A percentile compares a stretch with the other conserved stretches of the same genome.
These are phyloP conservation scores for Drosophila obscura DNA, from an alignment of 1,140 invertebrate genomes.

Conservation along the genomic window DNA sequence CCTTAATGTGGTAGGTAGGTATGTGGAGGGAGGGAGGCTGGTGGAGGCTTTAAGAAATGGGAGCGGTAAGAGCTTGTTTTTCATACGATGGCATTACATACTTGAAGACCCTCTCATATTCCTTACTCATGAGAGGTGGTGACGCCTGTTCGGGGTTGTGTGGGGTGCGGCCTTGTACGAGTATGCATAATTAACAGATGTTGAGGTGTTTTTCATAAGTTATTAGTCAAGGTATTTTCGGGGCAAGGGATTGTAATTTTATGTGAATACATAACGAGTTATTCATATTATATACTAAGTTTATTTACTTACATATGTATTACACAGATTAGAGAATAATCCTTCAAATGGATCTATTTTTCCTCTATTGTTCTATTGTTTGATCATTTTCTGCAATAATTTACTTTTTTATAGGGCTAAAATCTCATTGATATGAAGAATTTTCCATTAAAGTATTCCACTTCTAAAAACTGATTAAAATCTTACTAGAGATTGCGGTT, in stretches of 20 bases:
- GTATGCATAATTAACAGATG: slow-evolving; percentile 15
- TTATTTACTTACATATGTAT: too few species aligned
- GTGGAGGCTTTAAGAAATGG: background rate
- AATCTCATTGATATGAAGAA: too few species aligned
- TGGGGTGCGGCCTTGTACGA: slow-evolving; percentile 17
- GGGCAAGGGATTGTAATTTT: background rate
- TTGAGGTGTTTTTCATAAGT: slow-evolving; percentile 2
- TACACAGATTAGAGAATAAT: too few species aligned
- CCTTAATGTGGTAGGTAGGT: slow-evolving; percentile 1
- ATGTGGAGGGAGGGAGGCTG: too few species aligned
- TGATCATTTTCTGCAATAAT: too few species aligned
- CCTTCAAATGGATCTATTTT: too few species aligned
- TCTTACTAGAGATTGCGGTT: background rate
- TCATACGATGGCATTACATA: slow-evolving; percentile 10
- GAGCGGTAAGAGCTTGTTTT: slow-evolving; percentile 19
- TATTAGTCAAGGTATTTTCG: too few species aligned
- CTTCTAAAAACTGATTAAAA: too few species aligned
- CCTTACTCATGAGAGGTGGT: background rate
- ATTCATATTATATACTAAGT: too few species aligned
- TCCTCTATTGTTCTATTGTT: too few species aligned
- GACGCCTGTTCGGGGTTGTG: background rate
- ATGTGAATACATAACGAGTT: background rate
- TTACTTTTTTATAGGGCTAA: too few species aligned
- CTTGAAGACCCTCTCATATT: slow-evolving; percentile 1
- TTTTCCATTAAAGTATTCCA: too few species aligned